Conservation (phyloP, 2,797 vertebrate genomes). For the Neomorphus geoffroyi region DNA sequence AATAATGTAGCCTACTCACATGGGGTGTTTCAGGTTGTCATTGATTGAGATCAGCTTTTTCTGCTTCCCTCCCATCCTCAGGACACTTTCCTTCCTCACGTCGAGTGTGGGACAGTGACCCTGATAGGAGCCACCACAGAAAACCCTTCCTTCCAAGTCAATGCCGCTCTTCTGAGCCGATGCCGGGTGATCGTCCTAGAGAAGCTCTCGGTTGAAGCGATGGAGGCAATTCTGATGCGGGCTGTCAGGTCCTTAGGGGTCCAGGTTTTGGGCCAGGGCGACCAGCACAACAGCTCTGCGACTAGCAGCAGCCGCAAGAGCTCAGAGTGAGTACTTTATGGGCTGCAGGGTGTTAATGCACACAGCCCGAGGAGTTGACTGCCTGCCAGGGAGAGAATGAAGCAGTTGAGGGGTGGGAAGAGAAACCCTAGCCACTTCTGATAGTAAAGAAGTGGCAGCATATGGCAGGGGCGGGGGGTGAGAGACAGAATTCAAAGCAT, state of each 20-base stretch:
- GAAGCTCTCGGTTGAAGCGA: constrained; percentile 89
- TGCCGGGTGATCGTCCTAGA: constrained; percentile 95
- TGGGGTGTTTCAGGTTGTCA: constrained; percentile 75
- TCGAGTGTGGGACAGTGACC: constrained; percentile 92
- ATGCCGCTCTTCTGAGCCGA: constrained; percentile 91
- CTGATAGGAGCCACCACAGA: constrained; percentile 94
- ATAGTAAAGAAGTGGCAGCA: constrained; percentile 48
- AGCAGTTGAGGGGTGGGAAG: constrained; percentile 56
- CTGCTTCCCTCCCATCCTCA: constrained; percentile 90
- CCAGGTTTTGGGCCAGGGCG: constrained; percentile 75
- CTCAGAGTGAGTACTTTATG: constrained; percentile 84
- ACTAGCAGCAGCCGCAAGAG: constrained; percentile 66
- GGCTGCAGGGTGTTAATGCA: constrained; percentile 74
- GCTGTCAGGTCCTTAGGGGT: constrained; percentile 86
- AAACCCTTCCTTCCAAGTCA: constrained; percentile 98
- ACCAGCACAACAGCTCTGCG: constrained; percentile 44
- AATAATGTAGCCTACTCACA: constrained; percentile 78
- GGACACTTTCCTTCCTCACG: constrained; percentile 98
- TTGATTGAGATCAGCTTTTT: constrained; percentile 81
- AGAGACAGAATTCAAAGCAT: constrained; percentile 11
- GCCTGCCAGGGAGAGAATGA: constrained; percentile 65
- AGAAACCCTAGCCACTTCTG: constrained; percentile 61
- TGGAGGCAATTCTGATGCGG: constrained; percentile 84
- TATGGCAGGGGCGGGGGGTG: not conserved
- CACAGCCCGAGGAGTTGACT: constrained; percentile 75